Conservation (phyloP, 2,888 invertebrate genomes). For the Acronicta alni region DNA sequence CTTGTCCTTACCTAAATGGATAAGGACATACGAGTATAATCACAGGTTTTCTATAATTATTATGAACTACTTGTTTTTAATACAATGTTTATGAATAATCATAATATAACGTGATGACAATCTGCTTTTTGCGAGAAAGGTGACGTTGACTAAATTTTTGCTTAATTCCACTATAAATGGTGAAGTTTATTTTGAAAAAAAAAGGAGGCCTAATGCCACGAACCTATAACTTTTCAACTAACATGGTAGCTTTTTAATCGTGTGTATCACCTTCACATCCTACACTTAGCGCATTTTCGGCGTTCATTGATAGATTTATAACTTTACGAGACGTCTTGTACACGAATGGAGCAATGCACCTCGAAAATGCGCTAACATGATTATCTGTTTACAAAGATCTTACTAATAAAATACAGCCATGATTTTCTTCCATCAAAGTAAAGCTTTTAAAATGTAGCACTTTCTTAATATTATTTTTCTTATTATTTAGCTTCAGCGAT, state of each 20-base stretch:
- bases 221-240: not conserved
- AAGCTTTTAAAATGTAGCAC: too few species aligned
- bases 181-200: too few species aligned
- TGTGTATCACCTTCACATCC: not conserved
- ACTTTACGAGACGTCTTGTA: conserved; percentile 27
- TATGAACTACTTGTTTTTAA: too few species aligned
- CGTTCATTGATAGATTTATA: conserved; percentile 18
- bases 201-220: not conserved
- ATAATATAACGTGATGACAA: too few species aligned
- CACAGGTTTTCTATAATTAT: too few species aligned
- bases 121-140: too few species aligned
- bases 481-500: conserved; percentile 17
- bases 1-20: too few species aligned
- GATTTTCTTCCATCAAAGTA: not conserved
- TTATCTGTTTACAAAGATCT: not conserved
- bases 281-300: conserved; percentile 9
- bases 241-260: not conserved
- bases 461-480: not conserved
- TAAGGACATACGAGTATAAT: too few species aligned
- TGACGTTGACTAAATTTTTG: too few species aligned
- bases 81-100: too few species aligned
- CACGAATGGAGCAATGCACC: conserved; percentile 45
- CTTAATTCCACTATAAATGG: too few species aligned
- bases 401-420: not conserved
- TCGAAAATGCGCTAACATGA: conserved; percentile 4